phyloP scores from a whole-genome alignment of 2,113 vertebrate genomes.

The Tyto alba region DNA sequence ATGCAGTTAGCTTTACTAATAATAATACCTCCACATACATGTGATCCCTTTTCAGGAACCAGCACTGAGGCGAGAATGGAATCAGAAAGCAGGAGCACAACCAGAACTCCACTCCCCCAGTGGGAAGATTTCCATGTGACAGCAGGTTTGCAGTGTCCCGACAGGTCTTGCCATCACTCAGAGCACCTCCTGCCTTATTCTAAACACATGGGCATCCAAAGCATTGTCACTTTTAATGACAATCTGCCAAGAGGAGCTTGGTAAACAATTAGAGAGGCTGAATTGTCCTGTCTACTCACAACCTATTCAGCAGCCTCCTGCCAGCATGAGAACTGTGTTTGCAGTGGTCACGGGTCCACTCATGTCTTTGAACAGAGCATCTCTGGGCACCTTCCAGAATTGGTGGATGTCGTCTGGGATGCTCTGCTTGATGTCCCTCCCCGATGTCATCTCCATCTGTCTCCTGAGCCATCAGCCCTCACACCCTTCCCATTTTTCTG shows the following conservation, averaged over 20 bases:
- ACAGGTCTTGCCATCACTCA: neutral
- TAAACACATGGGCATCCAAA: neutral
- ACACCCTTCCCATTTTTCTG: neutral
- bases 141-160: neutral
- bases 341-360: neutral
- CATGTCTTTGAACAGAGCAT: neutral
- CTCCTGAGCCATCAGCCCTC: neutral
- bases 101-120: neutral
- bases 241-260: neutral
- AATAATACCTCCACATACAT: neutral
- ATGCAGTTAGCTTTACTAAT: neutral
- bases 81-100: neutral
- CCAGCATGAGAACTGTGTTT: neutral
- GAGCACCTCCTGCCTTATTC: neutral
- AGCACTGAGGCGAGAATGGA: neutral
- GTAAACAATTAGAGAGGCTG: neutral
- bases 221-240: neutral
- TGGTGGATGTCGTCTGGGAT: neutral
- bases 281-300: neutral
- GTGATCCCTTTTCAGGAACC: slow-evolving; percentile 21
- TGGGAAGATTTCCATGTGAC: neutral
- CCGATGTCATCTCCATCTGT: neutral
- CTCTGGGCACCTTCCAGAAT: neutral
- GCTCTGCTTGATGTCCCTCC: neutral
- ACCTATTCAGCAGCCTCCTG: neutral